These are phyloP conservation scores for Alethe castanea DNA, from an alignment of 2,113 vertebrate genomes.

Conservation along the genomic window DNA sequence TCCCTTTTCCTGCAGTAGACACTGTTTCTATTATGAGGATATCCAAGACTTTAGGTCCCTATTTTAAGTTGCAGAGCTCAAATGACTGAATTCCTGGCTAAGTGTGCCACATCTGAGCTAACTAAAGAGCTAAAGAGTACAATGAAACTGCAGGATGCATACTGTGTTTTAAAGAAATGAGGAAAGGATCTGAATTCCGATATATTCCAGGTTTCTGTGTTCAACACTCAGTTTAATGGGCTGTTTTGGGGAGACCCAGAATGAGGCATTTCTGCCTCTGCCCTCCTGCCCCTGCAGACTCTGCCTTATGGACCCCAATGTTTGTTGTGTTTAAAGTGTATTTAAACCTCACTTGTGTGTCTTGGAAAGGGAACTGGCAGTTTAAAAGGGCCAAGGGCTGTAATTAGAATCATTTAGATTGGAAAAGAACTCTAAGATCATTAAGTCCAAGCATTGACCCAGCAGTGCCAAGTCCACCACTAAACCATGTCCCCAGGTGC, in stretches of 20 bases:
- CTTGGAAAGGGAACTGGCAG: neutral
- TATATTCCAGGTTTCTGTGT: neutral
- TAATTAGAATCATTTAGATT: neutral
- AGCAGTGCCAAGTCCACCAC: neutral
- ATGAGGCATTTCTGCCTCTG: neutral
- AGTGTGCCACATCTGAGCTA: neutral
- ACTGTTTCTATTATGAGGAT: fast-evolving
- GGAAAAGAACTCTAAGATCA: neutral
- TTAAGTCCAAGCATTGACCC: neutral
- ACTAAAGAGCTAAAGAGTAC: neutral
- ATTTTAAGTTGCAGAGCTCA: neutral
- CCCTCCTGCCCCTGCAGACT: neutral
- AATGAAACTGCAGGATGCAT: neutral
- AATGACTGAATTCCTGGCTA: neutral
- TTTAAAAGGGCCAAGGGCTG: neutral
- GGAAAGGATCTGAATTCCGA: neutral
- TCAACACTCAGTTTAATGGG: neutral
- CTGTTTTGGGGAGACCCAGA: neutral
- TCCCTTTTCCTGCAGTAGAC: neutral
- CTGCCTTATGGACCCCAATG: fast-evolving
- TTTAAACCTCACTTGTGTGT: neutral
- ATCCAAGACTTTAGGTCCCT: neutral
- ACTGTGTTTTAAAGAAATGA: neutral
- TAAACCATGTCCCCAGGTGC: neutral
- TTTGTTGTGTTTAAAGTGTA: neutral